Evolutionary conservation across 2,888 invertebrate genomes (phyloP).

Genomic region (Morpho achilles): DNA sequence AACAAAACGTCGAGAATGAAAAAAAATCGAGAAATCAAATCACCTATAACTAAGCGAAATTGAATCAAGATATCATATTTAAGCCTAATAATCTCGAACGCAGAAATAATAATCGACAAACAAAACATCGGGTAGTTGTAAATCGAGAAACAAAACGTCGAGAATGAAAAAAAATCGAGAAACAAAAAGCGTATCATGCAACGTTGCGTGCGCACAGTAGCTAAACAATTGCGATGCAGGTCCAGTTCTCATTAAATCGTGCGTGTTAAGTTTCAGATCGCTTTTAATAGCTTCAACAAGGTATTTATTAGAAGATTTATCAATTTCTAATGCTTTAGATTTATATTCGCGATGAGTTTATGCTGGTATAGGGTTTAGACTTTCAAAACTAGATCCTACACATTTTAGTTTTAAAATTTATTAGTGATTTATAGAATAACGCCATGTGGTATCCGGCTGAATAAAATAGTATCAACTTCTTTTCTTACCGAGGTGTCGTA

Average conservation of each 20-base stretch:
- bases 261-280: constrained; percentile 33
- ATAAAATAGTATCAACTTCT: too few relatives aligned
- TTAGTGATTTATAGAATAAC: too few relatives aligned
- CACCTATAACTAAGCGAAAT: constrained; percentile 16
- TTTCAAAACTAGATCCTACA: not conserved
- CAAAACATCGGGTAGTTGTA: constrained; percentile 8
- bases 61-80: constrained; percentile 25
- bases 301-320: constrained; percentile 26
- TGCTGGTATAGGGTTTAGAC: not conserved
- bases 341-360: constrained; percentile 1
- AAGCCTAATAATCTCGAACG: constrained; percentile 27
- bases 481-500: too few relatives aligned
- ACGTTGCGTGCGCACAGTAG: constrained; percentile 61
- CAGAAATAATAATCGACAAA: constrained; percentile 16
- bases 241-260: constrained; percentile 33
- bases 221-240: constrained; percentile 24
- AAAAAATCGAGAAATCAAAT: constrained; percentile 7
- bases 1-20: constrained; percentile 9
- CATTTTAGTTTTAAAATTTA: too few relatives aligned
- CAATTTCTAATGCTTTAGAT: constrained; percentile 26
- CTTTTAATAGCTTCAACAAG: constrained; percentile 28
- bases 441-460: too few relatives aligned
- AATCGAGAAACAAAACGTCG: constrained; percentile 13
- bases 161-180: constrained; percentile 15
- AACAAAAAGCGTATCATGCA: constrained; percentile 47